phyloP scores from a whole-genome alignment of 2,113 vertebrate species.

The Lasiurus cinereus region DNA sequence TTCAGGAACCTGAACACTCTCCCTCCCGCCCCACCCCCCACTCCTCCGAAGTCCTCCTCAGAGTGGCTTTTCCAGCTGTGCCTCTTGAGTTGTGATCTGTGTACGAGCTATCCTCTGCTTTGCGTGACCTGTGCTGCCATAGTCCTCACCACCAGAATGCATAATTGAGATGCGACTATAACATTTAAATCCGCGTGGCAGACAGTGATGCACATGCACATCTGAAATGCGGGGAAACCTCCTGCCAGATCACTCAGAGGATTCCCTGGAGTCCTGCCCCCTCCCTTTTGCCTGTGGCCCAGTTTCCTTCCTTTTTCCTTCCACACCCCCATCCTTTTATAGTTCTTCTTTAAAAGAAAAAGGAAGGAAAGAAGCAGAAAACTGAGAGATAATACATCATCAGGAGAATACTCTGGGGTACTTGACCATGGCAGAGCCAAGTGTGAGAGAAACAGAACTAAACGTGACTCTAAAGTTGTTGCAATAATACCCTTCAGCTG shows the following conservation, averaged over 20 bases:
- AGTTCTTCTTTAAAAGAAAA: constrained; percentile 64
- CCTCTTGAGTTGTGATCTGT: neutral
- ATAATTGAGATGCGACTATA: neutral
- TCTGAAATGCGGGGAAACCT: neutral
- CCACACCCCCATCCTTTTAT: constrained; percentile 46
- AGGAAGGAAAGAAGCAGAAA: constrained; percentile 8
- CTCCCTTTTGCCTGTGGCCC: neutral
- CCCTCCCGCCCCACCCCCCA: too few species aligned
- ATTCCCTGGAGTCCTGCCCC: neutral
- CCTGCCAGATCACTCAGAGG: neutral
- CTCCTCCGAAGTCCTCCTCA: neutral
- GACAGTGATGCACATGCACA: fast-evolving
- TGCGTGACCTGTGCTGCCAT: neutral
- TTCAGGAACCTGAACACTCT: neutral
- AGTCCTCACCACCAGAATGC: neutral
- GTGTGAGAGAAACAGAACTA: neutral
- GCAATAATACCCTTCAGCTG: neutral
- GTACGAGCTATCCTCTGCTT: neutral
- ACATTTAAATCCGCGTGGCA: neutral
- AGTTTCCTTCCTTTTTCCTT: constrained; percentile 75
- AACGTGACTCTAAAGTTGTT: neutral
- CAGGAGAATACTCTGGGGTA: neutral
- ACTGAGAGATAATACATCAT: neutral
- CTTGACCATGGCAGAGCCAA: neutral
- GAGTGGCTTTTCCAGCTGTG: neutral